Evolutionary conservation across 2,113 vertebrate species (phyloP), one percentile per base, ranked within the genome.

Genomic region (Pandion haliaetus): DNA sequence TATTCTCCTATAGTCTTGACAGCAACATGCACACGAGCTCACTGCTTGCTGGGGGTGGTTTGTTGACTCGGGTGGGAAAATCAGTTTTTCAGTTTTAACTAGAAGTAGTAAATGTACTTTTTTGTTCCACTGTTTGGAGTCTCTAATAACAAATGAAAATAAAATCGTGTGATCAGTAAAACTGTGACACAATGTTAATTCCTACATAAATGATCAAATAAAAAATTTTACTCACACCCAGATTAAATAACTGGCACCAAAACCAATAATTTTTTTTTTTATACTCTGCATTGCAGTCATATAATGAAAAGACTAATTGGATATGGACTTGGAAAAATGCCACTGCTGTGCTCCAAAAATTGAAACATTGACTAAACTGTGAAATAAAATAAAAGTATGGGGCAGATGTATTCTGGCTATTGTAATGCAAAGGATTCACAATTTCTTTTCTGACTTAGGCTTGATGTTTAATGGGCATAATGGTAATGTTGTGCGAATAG

Each of bases 281-380:
- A 44, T 71, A 52, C 62, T 86, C 65, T 80, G 61, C n/a, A n/a
- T 79, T 97, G 72, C 44, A 76, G 58, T 55, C 26, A 52, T 59
- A 45, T 63, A 82, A 90, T 65, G 78, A 82, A 85, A 91, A 87
- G 49, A 57, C 85, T 95, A 95, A 96, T 93, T 96, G 57, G 77
- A 91, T 94, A 95, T 94, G 57, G 24, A 44, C 24, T 95, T 92
- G 82, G 82, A 88, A 91, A 94, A 93, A 87, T 57, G 66, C 47
- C 66, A 59, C 44, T 73, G 77, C 67, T 88, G 34, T 94, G 73
- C 65, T 95, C 76, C 85, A 90, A 80, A 89, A 89, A 91, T 16
- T 61, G 72, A 86, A 94, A 93, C 63, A 90, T 49, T 77, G 86
- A 87, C 42, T 93, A 83, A 93, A 71, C 34, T 54, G 31, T 90